phyloP scores from a whole-genome alignment of 1,140 invertebrate genomes.

The Eupristina koningsbergeri region DNA sequence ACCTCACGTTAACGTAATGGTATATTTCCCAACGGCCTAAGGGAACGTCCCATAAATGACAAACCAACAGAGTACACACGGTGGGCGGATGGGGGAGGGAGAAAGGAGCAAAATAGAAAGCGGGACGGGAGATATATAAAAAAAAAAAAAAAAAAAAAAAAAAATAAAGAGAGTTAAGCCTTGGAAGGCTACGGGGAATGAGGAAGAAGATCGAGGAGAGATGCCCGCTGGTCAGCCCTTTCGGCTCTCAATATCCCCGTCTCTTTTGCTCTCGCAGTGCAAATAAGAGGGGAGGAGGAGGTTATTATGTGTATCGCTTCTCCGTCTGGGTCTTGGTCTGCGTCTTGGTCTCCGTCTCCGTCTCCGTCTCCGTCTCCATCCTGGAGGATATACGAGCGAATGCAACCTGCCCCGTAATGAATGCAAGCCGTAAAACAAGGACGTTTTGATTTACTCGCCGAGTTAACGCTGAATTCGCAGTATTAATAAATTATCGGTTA shows the following conservation, averaged over 20 bases:
- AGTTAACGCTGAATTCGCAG: conserved; percentile 59
- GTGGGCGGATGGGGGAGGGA: not conserved
- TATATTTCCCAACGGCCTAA: not conserved
- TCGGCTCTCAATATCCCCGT: conserved; percentile 32
- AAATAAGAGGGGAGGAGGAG: not conserved
- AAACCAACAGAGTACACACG: conserved; percentile 27
- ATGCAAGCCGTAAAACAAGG: conserved; percentile 69
- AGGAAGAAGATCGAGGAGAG: conserved; percentile 43
- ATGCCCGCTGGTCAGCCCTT: conserved; percentile 11
- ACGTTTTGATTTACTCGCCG: conserved; percentile 68
- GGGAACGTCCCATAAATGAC: conserved; percentile 4
- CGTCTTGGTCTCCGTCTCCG: too few relatives aligned
- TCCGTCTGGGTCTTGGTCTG: too few relatives aligned
- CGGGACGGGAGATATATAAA: too few relatives aligned
- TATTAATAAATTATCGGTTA: conserved; percentile 71
- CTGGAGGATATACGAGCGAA: conserved; percentile 67
- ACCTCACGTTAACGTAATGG: not conserved
- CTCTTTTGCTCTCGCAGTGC: not conserved
- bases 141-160: conserved; percentile 38
- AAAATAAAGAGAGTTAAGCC: conserved; percentile 16
- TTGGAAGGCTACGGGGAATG: conserved; percentile 7
- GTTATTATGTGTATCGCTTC: too few relatives aligned
- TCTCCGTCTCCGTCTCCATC: conserved; percentile 25
- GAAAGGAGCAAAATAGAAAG: conserved; percentile 10
- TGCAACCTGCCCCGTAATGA: conserved; percentile 66